Percentiles rank a stretch among this genome's conserved stretches.
Conservation (phyloP, 2,888 invertebrate species). For the Azorinus chamasolen region DNA sequence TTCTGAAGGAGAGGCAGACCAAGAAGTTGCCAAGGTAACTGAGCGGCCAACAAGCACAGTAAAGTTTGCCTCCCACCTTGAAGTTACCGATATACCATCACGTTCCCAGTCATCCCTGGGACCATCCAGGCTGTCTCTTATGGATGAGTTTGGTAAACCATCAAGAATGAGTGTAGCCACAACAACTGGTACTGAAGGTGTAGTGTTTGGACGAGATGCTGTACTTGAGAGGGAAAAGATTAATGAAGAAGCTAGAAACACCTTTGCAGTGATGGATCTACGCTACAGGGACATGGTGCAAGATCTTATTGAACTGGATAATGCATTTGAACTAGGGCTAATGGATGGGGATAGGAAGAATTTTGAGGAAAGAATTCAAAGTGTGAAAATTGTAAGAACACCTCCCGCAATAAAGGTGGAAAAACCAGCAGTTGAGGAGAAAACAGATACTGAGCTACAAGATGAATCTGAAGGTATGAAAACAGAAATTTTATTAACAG, state of each 20-base stretch:
- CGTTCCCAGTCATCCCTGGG: constrained; percentile 58
- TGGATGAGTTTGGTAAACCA: constrained; percentile 61
- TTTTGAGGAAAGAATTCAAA: constrained; percentile 56
- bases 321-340: constrained; percentile 67
- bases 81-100: constrained; percentile 66
- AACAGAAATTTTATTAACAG: no score
- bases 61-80: constrained; percentile 66
- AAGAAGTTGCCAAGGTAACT: constrained; percentile 39
- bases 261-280: constrained; percentile 71
- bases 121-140: constrained; percentile 57
- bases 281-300: constrained; percentile 74
- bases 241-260: constrained; percentile 70
- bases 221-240: constrained; percentile 75
- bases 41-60: constrained; percentile 69
- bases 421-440: constrained; percentile 17
- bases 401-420: constrained; percentile 44
- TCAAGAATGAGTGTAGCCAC: constrained; percentile 58
- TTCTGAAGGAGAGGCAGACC: constrained; percentile 34
- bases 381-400: constrained; percentile 51
- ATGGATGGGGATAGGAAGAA: constrained; percentile 42
- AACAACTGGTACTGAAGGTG: constrained; percentile 51
- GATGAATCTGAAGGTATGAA: background rate
- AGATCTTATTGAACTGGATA: constrained; percentile 73
- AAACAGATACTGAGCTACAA: constrained; percentile 4
- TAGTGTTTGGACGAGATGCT: constrained; percentile 74